Percentiles rank a stretch among this genome's conserved stretches.
These are phyloP conservation scores for Metopolophium dirhodum DNA, from an alignment of 1,140 invertebrate species.

Conservation along the genomic window DNA sequence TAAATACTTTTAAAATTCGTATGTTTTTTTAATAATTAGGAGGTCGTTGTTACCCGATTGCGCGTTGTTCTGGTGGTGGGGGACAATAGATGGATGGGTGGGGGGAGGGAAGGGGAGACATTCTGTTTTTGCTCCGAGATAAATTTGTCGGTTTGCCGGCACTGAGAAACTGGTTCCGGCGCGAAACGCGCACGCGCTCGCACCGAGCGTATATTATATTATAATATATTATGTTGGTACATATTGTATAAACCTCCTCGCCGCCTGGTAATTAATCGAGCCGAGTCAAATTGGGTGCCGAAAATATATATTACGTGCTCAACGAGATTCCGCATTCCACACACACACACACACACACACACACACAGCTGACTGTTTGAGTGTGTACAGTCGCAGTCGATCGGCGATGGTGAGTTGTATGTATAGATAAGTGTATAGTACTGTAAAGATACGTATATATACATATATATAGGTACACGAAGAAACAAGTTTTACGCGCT, in stretches of 20 bases:
- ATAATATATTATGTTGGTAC: conserved; percentile 18
- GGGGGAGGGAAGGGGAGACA: neutral
- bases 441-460: too few species aligned
- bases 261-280: conserved; percentile 33
- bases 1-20: neutral
- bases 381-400: neutral
- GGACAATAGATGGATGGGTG: too few species aligned
- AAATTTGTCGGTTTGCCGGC: neutral
- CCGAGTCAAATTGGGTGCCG: conserved; percentile 39
- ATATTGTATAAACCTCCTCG: neutral
- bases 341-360: neutral
- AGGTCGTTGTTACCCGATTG: neutral
- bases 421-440: too few species aligned
- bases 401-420: neutral
- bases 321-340: conserved; percentile 6
- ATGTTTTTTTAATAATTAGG: neutral
- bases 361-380: neutral
- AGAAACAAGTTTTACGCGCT: neutral
- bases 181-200: neutral
- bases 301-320: conserved; percentile 22
- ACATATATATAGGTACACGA: neutral
- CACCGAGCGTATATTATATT: neutral
- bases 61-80: neutral
- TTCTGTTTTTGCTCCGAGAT: neutral
- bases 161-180: conserved; percentile 29